Percentiles rank a stretch among this genome's conserved stretches.
phyloP scores from a whole-genome alignment of 1,140 invertebrate species.

The Meloidogyne hapla region DNA sequence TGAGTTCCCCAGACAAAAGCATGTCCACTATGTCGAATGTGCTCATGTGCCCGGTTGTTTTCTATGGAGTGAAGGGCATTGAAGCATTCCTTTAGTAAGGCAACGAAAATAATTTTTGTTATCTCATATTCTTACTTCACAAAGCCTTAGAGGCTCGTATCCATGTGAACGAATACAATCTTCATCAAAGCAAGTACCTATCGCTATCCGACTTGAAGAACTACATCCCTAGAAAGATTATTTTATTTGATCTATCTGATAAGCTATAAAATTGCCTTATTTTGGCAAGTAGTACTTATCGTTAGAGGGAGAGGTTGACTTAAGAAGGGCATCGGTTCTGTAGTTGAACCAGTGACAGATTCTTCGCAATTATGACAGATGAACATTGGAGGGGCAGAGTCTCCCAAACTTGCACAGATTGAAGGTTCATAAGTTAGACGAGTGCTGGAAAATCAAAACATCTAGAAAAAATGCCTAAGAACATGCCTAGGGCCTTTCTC shows the following conservation, averaged over 20 bases:
- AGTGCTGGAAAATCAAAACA: conserved; percentile 47
- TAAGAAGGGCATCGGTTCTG: conserved; percentile 74
- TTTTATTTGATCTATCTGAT: not conserved
- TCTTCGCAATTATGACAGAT: conserved; percentile 94
- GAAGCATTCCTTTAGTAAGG: conserved; percentile 48
- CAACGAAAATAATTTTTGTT: too few relatives aligned
- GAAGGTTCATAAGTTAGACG: conserved; percentile 69
- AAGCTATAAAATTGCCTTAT: conserved; percentile 74
- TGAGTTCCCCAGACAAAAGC: conserved; percentile 49
- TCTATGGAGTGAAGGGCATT: conserved; percentile 39
- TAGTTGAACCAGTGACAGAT: conserved; percentile 72
- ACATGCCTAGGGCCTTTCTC: conserved; percentile 46
- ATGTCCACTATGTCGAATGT: conserved; percentile 49
- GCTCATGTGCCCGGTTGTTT: conserved; percentile 20
- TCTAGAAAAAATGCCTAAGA: too few relatives aligned
- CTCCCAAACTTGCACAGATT: conserved; percentile 71
- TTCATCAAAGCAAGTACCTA: conserved; percentile 90
- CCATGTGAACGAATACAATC: conserved; percentile 94
- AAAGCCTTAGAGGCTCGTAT: conserved; percentile 90
- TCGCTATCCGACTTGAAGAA: conserved; percentile 84
- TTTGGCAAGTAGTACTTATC: conserved; percentile 90
- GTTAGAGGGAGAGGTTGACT: conserved; percentile 87
- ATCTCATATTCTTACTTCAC: conserved; percentile 69
- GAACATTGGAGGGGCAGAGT: conserved; percentile 85
- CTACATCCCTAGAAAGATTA: conserved; percentile 89